Percentiles rank a stretch among this genome's conserved stretches.
Evolutionary conservation across 1,140 invertebrate species (phyloP).

Genomic region (Nephila pilipes): DNA sequence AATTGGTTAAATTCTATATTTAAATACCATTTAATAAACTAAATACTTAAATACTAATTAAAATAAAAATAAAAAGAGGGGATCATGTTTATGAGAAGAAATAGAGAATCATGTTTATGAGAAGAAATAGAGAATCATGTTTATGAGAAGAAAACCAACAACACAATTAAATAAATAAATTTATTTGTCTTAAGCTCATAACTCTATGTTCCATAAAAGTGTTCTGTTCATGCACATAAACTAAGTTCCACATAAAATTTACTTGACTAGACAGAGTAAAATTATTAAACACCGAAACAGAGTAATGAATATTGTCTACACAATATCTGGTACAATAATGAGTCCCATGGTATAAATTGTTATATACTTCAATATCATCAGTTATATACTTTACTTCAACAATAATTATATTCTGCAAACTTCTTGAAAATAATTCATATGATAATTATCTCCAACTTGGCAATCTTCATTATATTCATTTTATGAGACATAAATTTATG

Average conservation of each 20-base stretch:
- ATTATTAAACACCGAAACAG: background rate
- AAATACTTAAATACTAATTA: no score
- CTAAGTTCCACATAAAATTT: conserved; percentile 29
- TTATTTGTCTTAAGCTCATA: conserved; percentile 50
- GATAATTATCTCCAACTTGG: background rate
- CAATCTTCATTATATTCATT: background rate
- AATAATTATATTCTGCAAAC: background rate
- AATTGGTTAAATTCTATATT: no score
- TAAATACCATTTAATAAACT: no score
- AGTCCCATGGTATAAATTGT: background rate
- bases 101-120: no score
- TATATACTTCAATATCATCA: background rate
- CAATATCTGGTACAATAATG: background rate
- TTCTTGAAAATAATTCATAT: background rate
- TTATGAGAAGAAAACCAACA: background rate
- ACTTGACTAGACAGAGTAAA: background rate
- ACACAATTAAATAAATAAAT: conserved; percentile 53
- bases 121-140: no score
- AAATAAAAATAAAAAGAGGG: no score
- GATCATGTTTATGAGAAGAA: no score
- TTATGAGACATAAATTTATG: background rate
- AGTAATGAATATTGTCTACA: background rate
- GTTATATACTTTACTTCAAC: background rate
- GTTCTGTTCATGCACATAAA: conserved; percentile 29
- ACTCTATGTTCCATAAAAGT: conserved; percentile 58